Evolutionary conservation across 2,888 invertebrate species (phyloP).

Genomic region (Mystacides longicornis): DNA sequence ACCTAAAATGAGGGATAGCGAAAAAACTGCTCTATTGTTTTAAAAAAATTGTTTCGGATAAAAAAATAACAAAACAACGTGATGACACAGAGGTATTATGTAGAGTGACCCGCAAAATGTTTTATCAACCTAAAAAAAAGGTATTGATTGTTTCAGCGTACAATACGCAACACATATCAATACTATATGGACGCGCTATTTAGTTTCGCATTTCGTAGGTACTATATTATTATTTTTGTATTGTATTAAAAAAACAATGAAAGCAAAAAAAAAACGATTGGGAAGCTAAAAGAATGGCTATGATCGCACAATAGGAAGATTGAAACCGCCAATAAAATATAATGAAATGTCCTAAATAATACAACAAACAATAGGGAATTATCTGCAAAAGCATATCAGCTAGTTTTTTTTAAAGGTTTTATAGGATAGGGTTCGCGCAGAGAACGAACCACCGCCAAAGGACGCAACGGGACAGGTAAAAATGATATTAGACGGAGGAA

Average conservation of each 20-base stretch:
- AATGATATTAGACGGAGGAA: conserved; percentile 14
- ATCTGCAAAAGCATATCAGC: conserved; percentile 23
- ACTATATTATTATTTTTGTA: conserved; percentile 1
- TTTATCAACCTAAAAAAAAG: not conserved
- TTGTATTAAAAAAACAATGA: conserved; percentile 19
- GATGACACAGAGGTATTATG: not conserved
- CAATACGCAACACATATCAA: conserved; percentile 4
- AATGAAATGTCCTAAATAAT: conserved; percentile 22
- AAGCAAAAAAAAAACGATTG: conserved; percentile 9
- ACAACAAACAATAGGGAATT: conserved; percentile 22
- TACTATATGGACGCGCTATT: conserved; percentile 4
- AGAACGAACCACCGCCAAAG: conserved; percentile 20
- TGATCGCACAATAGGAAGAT: conserved; percentile 21
- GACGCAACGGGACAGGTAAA: conserved; percentile 17
- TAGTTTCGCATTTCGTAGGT: conserved; percentile 6
- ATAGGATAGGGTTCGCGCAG: conserved; percentile 17
- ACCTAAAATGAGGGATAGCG: too few relatives aligned
- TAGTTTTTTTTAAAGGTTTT: conserved; percentile 18
- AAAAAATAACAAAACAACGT: too few relatives aligned
- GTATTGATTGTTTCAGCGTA: not conserved
- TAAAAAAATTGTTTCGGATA: too few relatives aligned
- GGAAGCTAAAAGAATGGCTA: conserved; percentile 18
- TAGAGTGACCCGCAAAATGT: not conserved
- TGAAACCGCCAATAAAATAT: conserved; percentile 22
- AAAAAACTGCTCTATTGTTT: too few relatives aligned